Evolutionary conservation across 2,888 invertebrate genomes (phyloP), one percentile per base, ranked within the genome.

Genomic region (Plebejus anna): DNA sequence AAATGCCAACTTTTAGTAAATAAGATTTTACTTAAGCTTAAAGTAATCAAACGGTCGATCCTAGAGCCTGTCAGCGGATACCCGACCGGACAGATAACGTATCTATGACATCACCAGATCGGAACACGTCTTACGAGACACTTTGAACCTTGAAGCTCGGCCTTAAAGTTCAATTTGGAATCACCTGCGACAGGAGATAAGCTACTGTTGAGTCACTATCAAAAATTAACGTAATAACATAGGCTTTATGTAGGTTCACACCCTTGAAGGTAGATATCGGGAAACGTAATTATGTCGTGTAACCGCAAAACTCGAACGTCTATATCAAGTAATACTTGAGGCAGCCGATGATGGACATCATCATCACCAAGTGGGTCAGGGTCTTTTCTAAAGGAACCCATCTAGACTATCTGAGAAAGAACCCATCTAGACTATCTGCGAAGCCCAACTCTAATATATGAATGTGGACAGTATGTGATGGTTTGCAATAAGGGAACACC

Each of bases 141-240:
- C 13, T 36, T 36, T 32, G 66, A 66, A 36, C 66, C 66, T 66
- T 36, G 66, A 32, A 32, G 13, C 66, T 32, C 16, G 32, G 66
- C 32, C 13, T 66, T 32, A 66, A 16, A 16, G 66, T 66, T 36
- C 5, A 36, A 16, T 32, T 66, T 36, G 11, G 1, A 4, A 13
- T 32, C 11, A 36, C 5, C 66, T 66, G 5, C 13, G 32, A 16
- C 32, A 5, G 32, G 13, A 36, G 66, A 66, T 66, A 66, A 1
- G 66, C 66, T 36, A 66, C 66, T 66, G 66, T 66, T 66, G 66
- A 66, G 66, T 66, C 66, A 66, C 32, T 66, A 66, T 66, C 13
- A 66, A 66, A 66, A 66, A 66, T 66, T 36, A 61, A 66, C 66
- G 66, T 66, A 66, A 66, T 66, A 66, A 66, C 66, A 66, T 66